Conservation (phyloP, 2,888 invertebrate genomes). For the Tipula confusa region DNA sequence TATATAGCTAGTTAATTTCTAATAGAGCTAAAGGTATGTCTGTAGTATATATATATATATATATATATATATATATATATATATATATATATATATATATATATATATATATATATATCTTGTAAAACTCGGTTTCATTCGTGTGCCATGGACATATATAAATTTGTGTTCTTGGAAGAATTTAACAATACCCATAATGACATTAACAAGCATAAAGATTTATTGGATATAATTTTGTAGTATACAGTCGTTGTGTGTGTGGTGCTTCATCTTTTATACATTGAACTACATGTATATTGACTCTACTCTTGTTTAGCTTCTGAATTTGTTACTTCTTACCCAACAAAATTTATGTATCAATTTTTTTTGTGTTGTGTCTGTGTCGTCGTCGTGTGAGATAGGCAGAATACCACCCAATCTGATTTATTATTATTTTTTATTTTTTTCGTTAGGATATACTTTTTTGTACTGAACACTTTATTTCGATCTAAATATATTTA, state of each 20-base stretch:
- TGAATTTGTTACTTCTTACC: background rate
- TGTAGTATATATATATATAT: background rate
- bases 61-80: background rate
- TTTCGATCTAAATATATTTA: background rate
- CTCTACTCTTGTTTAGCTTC: constrained; percentile 12
- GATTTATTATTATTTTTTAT: background rate
- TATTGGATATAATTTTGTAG: no score
- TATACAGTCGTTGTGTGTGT: no score
- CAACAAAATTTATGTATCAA: background rate
- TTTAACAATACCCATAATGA: constrained; percentile 20
- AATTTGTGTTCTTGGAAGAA: background rate
- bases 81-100: background rate
- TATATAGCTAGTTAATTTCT: background rate
- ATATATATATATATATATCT: background rate
- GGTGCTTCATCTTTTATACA: background rate
- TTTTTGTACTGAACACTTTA: background rate
- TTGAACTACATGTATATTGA: background rate
- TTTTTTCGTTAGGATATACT: background rate
- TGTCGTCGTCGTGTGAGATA: background rate
- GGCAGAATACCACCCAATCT: background rate
- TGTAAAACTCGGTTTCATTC: background rate
- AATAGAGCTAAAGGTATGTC: background rate
- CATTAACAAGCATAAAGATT: background rate
- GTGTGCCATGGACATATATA: background rate
- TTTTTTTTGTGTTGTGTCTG: no score